Percentiles rank a stretch among this genome's conserved stretches.
Conservation (phyloP, 2,888 invertebrate species). For the Aspidiotus destructor region DNA sequence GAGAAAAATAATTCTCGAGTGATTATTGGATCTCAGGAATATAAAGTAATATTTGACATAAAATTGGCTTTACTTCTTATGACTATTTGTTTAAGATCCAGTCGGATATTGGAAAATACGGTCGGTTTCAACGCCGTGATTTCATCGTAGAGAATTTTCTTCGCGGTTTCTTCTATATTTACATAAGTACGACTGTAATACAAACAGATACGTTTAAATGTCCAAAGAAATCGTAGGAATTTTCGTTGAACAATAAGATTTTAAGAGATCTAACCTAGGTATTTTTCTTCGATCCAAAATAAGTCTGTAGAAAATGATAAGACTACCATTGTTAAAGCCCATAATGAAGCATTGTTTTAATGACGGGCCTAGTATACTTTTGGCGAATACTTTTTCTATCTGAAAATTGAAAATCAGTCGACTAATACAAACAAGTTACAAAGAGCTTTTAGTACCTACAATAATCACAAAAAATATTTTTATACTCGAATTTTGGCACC, state of each 20-base stretch:
- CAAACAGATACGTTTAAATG: not conserved
- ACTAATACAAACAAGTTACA: too few relatives aligned
- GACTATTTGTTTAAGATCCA: conserved; percentile 61
- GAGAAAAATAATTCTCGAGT: not conserved
- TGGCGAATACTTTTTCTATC: conserved; percentile 55
- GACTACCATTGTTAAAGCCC: conserved; percentile 62
- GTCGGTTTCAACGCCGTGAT: conserved; percentile 60
- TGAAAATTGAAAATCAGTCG: conserved; percentile 38
- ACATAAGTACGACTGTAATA: conserved; percentile 52
- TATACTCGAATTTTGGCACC: too few relatives aligned
- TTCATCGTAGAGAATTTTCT: conserved; percentile 64
- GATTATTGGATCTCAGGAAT: too few relatives aligned
- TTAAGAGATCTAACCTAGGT: conserved; percentile 49
- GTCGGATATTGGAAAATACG: conserved; percentile 58
- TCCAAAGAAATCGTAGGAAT: not conserved
- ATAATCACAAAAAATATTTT: too few relatives aligned
- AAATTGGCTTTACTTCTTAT: conserved; percentile 53
- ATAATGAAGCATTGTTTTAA: conserved; percentile 50
- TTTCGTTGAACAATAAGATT: not conserved
- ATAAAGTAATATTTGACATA: not conserved
- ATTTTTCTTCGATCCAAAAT: conserved; percentile 72
- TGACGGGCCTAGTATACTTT: conserved; percentile 50
- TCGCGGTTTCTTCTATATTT: conserved; percentile 64
- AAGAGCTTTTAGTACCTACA: too few relatives aligned
- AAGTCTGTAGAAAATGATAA: conserved; percentile 66